Evolutionary conservation across 2,888 invertebrate species (phyloP).

Genomic region (Heliconius erato): DNA sequence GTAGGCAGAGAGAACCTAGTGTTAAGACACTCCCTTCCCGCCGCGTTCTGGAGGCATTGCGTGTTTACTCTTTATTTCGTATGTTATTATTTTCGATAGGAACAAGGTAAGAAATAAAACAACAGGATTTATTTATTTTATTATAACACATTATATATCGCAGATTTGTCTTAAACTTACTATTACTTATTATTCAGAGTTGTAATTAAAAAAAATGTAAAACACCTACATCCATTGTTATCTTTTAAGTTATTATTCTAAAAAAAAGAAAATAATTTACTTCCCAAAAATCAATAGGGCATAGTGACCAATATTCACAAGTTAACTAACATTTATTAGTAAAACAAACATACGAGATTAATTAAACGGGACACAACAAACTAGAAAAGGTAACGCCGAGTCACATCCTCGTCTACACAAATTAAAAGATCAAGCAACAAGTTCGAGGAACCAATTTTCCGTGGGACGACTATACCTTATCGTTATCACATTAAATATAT

Average conservation of each 20-base stretch:
- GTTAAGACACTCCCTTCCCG: too few species aligned
- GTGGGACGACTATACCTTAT: conserved; percentile 5
- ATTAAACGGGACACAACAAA: neutral
- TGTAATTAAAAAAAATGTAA: neutral
- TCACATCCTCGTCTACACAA: conserved; percentile 15
- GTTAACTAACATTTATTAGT: neutral
- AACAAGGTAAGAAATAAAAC: neutral
- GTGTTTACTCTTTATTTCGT: too few species aligned
- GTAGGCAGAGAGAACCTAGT: too few species aligned
- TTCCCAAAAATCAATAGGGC: neutral
- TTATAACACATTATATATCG: neutral
- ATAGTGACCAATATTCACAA: neutral
- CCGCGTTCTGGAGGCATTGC: too few species aligned
- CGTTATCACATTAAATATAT: conserved; percentile 23
- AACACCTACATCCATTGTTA: neutral
- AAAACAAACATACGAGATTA: neutral
- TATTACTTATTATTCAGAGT: neutral
- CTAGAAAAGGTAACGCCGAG: neutral
- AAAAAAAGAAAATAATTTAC: neutral
- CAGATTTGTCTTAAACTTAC: neutral
- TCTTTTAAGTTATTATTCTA: neutral
- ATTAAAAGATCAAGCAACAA: conserved; percentile 20
- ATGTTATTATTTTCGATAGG: too few species aligned
- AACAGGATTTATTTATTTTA: neutral
- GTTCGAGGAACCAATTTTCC: conserved; percentile 11